These are phyloP conservation scores for Pseudomyrmex pallidus DNA, from an alignment of 1,140 invertebrate species.

Conservation along the genomic window DNA sequence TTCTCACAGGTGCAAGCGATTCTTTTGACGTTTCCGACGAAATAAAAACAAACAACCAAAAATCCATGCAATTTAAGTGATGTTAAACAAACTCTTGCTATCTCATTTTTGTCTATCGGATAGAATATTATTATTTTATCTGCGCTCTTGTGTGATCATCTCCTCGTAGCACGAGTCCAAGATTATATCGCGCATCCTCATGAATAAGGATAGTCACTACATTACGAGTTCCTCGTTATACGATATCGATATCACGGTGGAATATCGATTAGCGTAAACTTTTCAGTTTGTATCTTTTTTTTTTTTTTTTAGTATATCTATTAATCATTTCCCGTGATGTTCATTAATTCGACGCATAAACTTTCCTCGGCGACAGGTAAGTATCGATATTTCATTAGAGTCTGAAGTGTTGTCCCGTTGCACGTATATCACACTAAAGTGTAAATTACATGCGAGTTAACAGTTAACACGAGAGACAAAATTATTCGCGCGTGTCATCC, in stretches of 20 bases:
- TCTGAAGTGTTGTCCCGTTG: background rate
- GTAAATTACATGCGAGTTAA: constrained; percentile 37
- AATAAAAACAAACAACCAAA: constrained; percentile 4
- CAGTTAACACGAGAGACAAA: constrained; percentile 21
- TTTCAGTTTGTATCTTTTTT: constrained; percentile 13
- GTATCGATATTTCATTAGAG: constrained; percentile 38
- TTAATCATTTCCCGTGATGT: constrained; percentile 30
- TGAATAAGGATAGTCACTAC: constrained; percentile 38
- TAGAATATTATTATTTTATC: constrained; percentile 25
- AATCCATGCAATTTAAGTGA: background rate
- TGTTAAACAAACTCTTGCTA: background rate
- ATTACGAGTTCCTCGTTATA: constrained; percentile 26
- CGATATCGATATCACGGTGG: constrained; percentile 18
- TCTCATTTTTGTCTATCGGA: background rate
- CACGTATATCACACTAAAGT: background rate
- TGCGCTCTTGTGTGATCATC: background rate
- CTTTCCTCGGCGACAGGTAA: background rate
- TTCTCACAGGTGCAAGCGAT: background rate
- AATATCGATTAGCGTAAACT: constrained; percentile 42
- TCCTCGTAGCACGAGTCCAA: background rate
- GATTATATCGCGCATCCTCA: constrained; percentile 12
- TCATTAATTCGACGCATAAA: constrained; percentile 25
- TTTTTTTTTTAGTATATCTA: constrained; percentile 6
- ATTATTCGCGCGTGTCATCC: constrained; percentile 16
- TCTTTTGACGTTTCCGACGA: background rate